Conservation (phyloP, 2,797 vertebrate species). For the Denticeps clupeoides region DNA sequence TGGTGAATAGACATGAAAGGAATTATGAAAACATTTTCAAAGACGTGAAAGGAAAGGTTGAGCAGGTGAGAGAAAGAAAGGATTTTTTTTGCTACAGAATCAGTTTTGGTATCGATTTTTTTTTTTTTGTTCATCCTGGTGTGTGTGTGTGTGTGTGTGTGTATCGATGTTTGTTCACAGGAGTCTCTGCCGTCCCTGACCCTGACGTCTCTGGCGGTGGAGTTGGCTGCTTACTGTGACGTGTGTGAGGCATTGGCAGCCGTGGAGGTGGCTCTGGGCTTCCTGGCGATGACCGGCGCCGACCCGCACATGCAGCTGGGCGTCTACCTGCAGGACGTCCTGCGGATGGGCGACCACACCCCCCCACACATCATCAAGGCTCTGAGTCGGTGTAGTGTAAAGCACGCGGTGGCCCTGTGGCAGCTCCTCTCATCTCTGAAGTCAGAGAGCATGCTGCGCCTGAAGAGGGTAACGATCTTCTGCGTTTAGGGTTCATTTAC, state of each 20-base stretch:
- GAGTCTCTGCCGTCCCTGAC: conserved; percentile 58
- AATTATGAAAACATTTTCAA: conserved; percentile 79
- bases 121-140: too few species aligned
- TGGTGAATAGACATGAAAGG: conserved; percentile 74
- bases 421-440: conserved; percentile 77
- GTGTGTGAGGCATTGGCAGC: conserved; percentile 78
- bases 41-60: conserved; percentile 66
- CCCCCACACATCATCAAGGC: conserved; percentile 67
- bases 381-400: conserved; percentile 65
- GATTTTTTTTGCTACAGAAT: too few species aligned
- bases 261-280: conserved; percentile 74
- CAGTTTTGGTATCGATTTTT: too few species aligned
- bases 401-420: conserved; percentile 77
- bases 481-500: too few species aligned
- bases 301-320: conserved; percentile 61
- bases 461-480: conserved; percentile 67
- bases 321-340: conserved; percentile 63
- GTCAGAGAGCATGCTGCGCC: conserved; percentile 76
- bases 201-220: conserved; percentile 56
- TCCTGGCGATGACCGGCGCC: conserved; percentile 78
- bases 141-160: not conserved
- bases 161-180: conserved; percentile 39
- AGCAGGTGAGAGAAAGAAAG: conserved; percentile 81
- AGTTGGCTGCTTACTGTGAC: conserved; percentile 82
- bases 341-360: conserved; percentile 78